These are phyloP conservation scores for Leptestheria dahalacensis DNA, from an alignment of 1,140 invertebrate species.

Conservation along the genomic window DNA sequence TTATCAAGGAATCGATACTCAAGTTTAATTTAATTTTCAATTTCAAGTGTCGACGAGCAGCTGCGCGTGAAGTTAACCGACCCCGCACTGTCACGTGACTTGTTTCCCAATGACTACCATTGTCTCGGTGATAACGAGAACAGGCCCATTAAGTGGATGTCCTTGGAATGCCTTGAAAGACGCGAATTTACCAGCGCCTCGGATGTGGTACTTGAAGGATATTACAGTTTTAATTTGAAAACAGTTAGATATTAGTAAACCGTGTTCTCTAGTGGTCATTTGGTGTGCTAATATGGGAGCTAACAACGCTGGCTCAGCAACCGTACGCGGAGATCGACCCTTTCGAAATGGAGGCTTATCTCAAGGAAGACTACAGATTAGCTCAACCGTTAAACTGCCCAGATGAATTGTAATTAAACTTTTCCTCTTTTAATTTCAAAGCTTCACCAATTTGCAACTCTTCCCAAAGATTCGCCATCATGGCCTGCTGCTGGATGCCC, in stretches of 20 bases:
- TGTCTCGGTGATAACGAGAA: constrained; percentile 91
- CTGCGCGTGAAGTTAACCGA: constrained; percentile 78
- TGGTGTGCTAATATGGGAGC: constrained; percentile 85
- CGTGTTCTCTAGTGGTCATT: constrained; percentile 68
- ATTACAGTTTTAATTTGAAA: too few species aligned
- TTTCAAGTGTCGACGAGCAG: constrained; percentile 62
- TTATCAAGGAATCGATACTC: not conserved
- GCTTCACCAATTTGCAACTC: constrained; percentile 17
- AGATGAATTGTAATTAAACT: constrained; percentile 67
- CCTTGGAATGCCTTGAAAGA: constrained; percentile 68
- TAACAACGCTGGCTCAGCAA: constrained; percentile 72
- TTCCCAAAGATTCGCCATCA: constrained; percentile 60
- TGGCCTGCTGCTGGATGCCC: constrained; percentile 80
- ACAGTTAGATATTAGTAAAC: constrained; percentile 29
- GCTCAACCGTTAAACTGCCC: constrained; percentile 84
- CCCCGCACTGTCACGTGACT: constrained; percentile 74
- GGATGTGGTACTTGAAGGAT: constrained; percentile 65
- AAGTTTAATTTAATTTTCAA: constrained; percentile 20
- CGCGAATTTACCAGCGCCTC: constrained; percentile 69
- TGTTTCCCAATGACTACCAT: constrained; percentile 89
- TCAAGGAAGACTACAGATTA: constrained; percentile 72
- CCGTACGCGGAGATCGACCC: constrained; percentile 80
- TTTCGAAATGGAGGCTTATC: constrained; percentile 73
- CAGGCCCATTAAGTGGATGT: constrained; percentile 88
- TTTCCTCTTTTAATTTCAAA: not conserved